Conservation (phyloP, 2,888 invertebrate genomes). For the Silvanus unidentatus region DNA sequence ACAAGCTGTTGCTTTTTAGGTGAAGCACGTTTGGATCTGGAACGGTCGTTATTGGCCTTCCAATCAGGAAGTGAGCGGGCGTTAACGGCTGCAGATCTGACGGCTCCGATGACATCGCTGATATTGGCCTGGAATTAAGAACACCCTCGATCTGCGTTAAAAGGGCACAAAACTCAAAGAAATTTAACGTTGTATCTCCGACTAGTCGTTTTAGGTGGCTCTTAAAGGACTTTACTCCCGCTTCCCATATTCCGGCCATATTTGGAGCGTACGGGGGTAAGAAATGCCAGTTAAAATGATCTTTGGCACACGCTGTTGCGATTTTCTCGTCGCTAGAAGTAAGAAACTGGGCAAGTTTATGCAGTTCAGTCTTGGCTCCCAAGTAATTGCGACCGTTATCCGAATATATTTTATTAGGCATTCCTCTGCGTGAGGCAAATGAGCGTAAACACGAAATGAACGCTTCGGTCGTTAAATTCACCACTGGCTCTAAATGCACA, state of each 20-base stretch:
- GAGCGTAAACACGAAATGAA: slow-evolving; percentile 14
- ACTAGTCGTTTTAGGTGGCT: slow-evolving; percentile 10
- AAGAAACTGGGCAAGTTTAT: neutral
- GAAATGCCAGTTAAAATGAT: slow-evolving; percentile 27
- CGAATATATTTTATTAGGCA: slow-evolving; percentile 10
- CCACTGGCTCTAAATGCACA: slow-evolving; percentile 16
- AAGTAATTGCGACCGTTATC: slow-evolving; percentile 19
- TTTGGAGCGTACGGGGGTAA: slow-evolving; percentile 27
- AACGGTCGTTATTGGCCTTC: slow-evolving; percentile 12
- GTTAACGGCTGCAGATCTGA: slow-evolving; percentile 11
- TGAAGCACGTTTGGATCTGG: slow-evolving; percentile 14
- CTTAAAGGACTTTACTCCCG: neutral
- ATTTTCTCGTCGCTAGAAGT: neutral
- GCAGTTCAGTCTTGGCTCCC: slow-evolving; percentile 9
- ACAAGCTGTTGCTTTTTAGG: slow-evolving; percentile 7
- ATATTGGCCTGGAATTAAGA: slow-evolving; percentile 9
- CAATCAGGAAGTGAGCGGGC: slow-evolving; percentile 25
- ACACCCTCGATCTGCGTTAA: slow-evolving; percentile 1
- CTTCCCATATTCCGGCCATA: slow-evolving; percentile 18
- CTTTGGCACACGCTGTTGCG: neutral
- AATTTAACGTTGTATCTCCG: neutral
- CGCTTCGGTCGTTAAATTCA: slow-evolving; percentile 8
- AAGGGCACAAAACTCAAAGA: neutral
- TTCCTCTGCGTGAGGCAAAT: slow-evolving; percentile 14
- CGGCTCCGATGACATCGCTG: slow-evolving; percentile 18